These are phyloP conservation scores for Episyrphus balteatus DNA, from an alignment of 1,140 invertebrate genomes.

Conservation along the genomic window DNA sequence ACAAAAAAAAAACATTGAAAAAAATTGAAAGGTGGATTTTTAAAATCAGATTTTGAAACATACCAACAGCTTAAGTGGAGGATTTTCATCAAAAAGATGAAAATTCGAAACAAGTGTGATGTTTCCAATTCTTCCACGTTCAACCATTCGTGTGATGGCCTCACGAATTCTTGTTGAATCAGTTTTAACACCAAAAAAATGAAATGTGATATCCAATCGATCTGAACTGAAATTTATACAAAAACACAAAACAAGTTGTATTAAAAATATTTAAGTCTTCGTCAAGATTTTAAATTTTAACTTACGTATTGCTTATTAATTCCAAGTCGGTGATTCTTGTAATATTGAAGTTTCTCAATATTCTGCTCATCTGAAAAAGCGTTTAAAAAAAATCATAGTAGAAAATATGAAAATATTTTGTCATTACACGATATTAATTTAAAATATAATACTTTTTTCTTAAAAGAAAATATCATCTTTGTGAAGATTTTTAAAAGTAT, in stretches of 20 bases:
- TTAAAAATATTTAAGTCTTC: neutral
- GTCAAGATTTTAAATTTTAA: constrained; percentile 3
- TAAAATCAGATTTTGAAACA: neutral
- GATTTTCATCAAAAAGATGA: constrained; percentile 48
- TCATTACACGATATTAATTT: too few species aligned
- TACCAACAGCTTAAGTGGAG: constrained; percentile 45
- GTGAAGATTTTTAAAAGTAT: too few species aligned
- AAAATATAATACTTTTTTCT: too few species aligned
- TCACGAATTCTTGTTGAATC: constrained; percentile 50
- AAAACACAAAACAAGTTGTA: neutral
- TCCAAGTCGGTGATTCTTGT: constrained; percentile 54
- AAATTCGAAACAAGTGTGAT: constrained; percentile 49
- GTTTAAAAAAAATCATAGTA: too few species aligned
- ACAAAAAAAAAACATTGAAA: too few species aligned
- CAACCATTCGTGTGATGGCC: constrained; percentile 48
- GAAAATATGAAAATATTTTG: too few species aligned
- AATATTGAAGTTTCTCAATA: constrained; percentile 52
- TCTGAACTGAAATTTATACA: constrained; percentile 35
- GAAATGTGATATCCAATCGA: constrained; percentile 49
- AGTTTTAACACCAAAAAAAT: constrained; percentile 47
- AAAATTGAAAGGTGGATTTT: too few species aligned
- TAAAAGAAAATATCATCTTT: too few species aligned
- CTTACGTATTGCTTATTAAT: constrained; percentile 55
- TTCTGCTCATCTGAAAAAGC: constrained; percentile 52
- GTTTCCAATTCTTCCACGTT: constrained; percentile 49